Evolutionary conservation across 2,888 invertebrate species (phyloP), one percentile per base, ranked within the genome.

Genomic region (Nezara viridula): DNA sequence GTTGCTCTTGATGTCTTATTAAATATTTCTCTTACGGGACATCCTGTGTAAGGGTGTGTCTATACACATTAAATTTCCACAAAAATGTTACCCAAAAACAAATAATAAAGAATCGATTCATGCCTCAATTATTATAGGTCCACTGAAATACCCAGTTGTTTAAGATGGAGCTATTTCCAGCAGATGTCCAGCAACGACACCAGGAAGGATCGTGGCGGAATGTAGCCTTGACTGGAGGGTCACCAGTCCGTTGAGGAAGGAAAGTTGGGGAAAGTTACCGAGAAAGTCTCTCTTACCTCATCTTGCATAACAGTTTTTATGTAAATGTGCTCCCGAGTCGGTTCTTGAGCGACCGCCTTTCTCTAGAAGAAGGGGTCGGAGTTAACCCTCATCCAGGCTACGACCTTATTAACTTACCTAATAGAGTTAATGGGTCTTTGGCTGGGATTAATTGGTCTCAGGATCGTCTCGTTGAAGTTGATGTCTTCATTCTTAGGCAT

Each of bases 211-310:
- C 81, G 81, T 81, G 81, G 81, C 44, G 81, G 81, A 81, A 81
- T 44, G 81, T 47, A 81, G 81, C 81, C 81, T 81, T 81, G 81
- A 81, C 81, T 81, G 81, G 81, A 81, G 81, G 81, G 81, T 81
- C 66, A 73, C 66, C 66, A 37, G 66, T 73, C 66, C 66, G 66
- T 73, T 73, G 44, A 81, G 81, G 44, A 44, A 47, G 81, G 81
- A 81, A 40, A 81, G 81, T 81, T 81, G 44, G 40, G 81, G 81
- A 81, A 81, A 81, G 81, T 47, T 44, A n/a, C 81, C 44, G 81
- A 44, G 81, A 81, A 81, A 81, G 81, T 40, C 47, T 81, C 81
- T 81, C 44, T 81, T 81, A 81, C 81, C 44, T 40, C 81, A 81
- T 21, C 81, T 81, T 81, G 81, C 81, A 44, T 81, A 81, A 81